Percentiles rank a stretch among this genome's conserved stretches.
Conservation (phyloP, 2,888 invertebrate genomes). For the Griposia aprilina region DNA sequence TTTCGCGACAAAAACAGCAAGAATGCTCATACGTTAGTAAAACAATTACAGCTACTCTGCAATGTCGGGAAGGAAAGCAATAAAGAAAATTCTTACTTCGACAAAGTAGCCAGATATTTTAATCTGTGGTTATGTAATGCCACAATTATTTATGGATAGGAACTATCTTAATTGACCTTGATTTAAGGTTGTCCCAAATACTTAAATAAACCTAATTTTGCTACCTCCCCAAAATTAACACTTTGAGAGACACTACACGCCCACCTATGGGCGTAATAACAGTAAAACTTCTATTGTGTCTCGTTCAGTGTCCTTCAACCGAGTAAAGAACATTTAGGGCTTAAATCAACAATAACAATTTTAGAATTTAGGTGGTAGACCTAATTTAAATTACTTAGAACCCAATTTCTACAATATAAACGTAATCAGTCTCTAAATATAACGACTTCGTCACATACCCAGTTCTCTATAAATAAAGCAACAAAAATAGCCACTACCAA, state of each 20-base stretch:
- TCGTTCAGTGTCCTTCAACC: too few species aligned
- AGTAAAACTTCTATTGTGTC: too few species aligned
- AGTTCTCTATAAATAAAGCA: constrained; percentile 29
- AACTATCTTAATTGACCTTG: not conserved
- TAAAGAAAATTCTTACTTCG: not conserved
- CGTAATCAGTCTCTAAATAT: constrained; percentile 24
- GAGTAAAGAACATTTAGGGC: too few species aligned
- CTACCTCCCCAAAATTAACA: not conserved
- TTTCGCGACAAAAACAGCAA: not conserved
- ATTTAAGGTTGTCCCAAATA: not conserved
- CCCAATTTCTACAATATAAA: constrained; percentile 10
- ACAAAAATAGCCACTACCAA: constrained; percentile 16
- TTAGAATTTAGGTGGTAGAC: not conserved
- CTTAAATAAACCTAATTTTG: not conserved
- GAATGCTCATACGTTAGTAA: not conserved
- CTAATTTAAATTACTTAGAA: not conserved
- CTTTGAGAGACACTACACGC: too few species aligned
- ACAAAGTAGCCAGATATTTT: not conserved
- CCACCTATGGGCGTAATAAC: too few species aligned
- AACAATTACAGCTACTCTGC: not conserved
- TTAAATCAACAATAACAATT: not conserved
- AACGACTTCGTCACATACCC: constrained; percentile 9
- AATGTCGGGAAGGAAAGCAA: not conserved
- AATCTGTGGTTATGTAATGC: too few species aligned
- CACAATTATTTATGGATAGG: not conserved